These are phyloP conservation scores for Salticus scenicus DNA, from an alignment of 2,888 invertebrate genomes.

Conservation along the genomic window DNA sequence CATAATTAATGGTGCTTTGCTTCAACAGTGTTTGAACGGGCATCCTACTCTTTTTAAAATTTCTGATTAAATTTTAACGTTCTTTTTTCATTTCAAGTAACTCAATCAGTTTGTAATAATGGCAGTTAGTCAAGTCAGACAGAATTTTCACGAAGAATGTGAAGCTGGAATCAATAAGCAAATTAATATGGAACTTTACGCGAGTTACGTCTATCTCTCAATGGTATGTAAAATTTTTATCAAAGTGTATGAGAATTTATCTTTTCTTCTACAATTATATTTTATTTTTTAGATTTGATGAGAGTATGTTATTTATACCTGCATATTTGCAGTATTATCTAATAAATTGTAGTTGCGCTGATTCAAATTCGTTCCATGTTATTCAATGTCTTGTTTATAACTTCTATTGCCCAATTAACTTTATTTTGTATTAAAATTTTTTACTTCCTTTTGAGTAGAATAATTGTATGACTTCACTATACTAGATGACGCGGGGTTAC, in stretches of 20 bases:
- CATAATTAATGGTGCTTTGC: slow-evolving; percentile 71
- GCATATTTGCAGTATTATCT: no score
- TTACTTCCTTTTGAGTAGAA: no score
- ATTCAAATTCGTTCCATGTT: no score
- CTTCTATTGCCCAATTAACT: no score
- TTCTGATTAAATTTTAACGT: slow-evolving; percentile 11
- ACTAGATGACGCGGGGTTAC: no score
- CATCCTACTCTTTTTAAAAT: slow-evolving; percentile 41
- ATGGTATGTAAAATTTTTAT: slow-evolving; percentile 79
- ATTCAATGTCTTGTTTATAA: no score
- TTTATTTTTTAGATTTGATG: no score
- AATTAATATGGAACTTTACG: slow-evolving; percentile 83
- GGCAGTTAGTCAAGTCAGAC: slow-evolving; percentile 77
- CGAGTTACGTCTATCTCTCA: slow-evolving; percentile 84
- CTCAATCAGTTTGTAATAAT: slow-evolving; percentile 71
- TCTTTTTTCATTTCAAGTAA: slow-evolving; percentile 7
- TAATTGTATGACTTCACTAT: no score
- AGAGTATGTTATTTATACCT: no score
- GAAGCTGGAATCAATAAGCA: slow-evolving; percentile 83
- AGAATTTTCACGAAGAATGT: slow-evolving; percentile 82
- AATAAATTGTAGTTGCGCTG: no score
- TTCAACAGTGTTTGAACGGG: slow-evolving; percentile 74
- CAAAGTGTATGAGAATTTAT: not conserved
- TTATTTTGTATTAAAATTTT: no score
- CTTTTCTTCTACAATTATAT: no score